Conservation (phyloP, 30 jellyfish, hydroid and myxozoan genomes). For the Hydractinia symbiolongicarpus region DNA sequence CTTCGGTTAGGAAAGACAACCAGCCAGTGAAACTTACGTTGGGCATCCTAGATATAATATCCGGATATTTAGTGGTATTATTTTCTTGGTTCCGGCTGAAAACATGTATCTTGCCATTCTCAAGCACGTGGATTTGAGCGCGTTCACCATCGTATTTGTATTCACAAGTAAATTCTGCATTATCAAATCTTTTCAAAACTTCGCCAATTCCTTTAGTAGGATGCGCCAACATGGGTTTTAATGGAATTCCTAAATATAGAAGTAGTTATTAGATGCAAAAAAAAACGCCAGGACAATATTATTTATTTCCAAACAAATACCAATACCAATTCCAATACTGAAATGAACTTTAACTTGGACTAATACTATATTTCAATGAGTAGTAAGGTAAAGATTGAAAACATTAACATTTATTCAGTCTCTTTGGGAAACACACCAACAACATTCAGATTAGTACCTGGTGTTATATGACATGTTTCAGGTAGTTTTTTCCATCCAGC, state of each 20-base stretch:
- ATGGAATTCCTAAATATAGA: constrained; percentile 62
- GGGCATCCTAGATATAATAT: constrained; percentile 69
- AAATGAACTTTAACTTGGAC: neutral
- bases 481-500: constrained; percentile 70
- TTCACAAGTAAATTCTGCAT: constrained; percentile 76
- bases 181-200: constrained; percentile 76
- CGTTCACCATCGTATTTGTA: constrained; percentile 96
- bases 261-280: neutral
- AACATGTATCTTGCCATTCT: constrained; percentile 49
- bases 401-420: too few species aligned
- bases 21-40: constrained; percentile 35
- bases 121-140: constrained; percentile 91
- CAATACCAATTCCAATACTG: neutral
- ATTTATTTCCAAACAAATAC: neutral
- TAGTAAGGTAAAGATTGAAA: neutral
- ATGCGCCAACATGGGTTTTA: constrained; percentile 98
- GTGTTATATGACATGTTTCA: constrained; percentile 77
- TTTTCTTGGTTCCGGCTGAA: constrained; percentile 97
- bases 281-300: neutral
- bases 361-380: neutral
- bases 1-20: neutral
- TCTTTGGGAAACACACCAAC: too few species aligned
- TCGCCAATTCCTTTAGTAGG: constrained; percentile 91
- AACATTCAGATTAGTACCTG: constrained; percentile 38
- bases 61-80: constrained; percentile 85